Base-by-base conservation (phyloP, 1,140 invertebrate genomes). In the Macrobrachium rosenbergii region DNA sequence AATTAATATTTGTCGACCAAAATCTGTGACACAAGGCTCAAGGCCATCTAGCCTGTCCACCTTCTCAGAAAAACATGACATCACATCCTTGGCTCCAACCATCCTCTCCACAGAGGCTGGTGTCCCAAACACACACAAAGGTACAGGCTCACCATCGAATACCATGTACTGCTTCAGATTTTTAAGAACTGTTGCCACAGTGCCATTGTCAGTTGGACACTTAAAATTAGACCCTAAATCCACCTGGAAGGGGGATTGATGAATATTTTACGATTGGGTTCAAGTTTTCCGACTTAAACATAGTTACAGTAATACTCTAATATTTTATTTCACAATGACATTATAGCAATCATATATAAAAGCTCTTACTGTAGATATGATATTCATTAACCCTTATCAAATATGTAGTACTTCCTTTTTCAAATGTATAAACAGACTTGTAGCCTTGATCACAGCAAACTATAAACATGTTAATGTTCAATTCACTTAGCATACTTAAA, bases 41-140 rank as follows among this genome's bases (percentile, higher is more conserved):
- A 87, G 58, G 5, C 85, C 85, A 64, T 87, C 85, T 16, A 87
- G 52, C 28, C 85, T 69, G 59, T 87, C 85, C 45, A 73, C 58
- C 43, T 87, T 87, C 14, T 87, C 85, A 19, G 85, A 87, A 19
- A 87, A 87, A 69, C 85, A 87, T 6, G 85, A 87, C 85, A 87
- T 87, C 58, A 82, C 78, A 87, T 87, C 85, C 59, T 87, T 87
- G 58, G 85, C 85, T 8, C 78, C 17, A 21, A 87, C 72, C 69
- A 80, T 80, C n/a, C 37, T 21, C 79, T 87, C 85, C 8, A 87
- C 78, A 23, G 67, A n/a, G 0, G 63, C 28, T 17, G 43, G 67
- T 23, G 62, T 77, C 23, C 85, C 85, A 76, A 81, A 87, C 11
- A 87, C 60, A 16, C 77, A 80, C 67, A 87, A 23, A 19, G 85